Base-by-base conservation (phyloP, 64 coral and sea anemone genomes). In the Montipora capricornis region DNA sequence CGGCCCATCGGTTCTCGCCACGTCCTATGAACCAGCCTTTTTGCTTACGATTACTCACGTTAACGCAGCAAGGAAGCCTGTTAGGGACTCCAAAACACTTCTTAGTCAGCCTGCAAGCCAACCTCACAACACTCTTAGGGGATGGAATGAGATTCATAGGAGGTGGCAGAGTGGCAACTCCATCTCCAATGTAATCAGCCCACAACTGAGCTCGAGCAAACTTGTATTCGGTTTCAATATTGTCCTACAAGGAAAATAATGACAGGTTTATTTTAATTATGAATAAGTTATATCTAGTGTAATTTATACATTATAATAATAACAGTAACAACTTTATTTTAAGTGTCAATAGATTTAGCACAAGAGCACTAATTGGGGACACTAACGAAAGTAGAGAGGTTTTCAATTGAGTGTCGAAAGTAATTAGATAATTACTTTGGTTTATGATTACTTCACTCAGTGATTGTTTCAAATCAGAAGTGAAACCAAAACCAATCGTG, bases 141-240 rank as follows among this genome's bases (percentile, higher is more conserved):
- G 98, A 91, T 9, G 98, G 98, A 87, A 99, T 94, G 8, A 99
- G 88, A 88, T 99, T 99, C 3, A 99, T 79, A 8, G 98, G 98
- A 13, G 98, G 92, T 20, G 98, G 98, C 5, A 99, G 67, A 17
- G 98, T 99, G 57, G 98, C 91, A 8, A 96, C 92, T 7, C 92
- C 95, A 73, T 99, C 92, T 6, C 95, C 98, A 45, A 99, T 96
- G 78, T 96, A 99, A 79, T 99, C 98, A 2, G 94, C 92, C 98
- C 98, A 99, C 13, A 99, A 86, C 20, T 99, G 98, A 6, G 98
- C 94, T 0, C 98, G 89, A 44, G 98, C 98, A 46, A 96, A 99
- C 83, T 99, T 99, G 79, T 99, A 99, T 64, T 99, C 98, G 2
- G 95, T 96, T 68, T 99, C 98, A 15, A 99, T 99, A 49, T 99